A percentile compares a stretch with the other conserved stretches of the same genome.
These are phyloP conservation scores for Eubasilissa regina DNA, from an alignment of 1,140 invertebrate genomes.

Conservation along the genomic window DNA sequence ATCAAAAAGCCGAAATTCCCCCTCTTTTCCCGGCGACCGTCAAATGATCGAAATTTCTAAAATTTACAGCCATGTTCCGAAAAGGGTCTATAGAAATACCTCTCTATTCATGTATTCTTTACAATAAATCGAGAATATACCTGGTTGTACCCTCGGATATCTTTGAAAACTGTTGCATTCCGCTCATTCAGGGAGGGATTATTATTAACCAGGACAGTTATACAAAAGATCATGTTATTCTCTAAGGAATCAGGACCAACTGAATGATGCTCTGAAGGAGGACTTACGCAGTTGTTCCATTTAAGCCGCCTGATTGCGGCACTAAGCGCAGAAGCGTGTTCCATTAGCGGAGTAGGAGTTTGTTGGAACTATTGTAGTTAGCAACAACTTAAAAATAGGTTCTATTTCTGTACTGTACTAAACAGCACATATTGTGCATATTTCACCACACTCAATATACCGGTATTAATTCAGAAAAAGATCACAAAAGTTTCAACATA, in stretches of 20 bases:
- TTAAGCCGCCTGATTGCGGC: not conserved
- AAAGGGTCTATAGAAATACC: slow-evolving; percentile 5
- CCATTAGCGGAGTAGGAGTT: slow-evolving; percentile 3
- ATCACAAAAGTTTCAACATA: no score
- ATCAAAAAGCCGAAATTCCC: slow-evolving; percentile 10
- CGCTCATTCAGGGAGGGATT: slow-evolving; percentile 22
- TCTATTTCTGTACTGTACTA: no score
- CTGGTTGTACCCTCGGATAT: slow-evolving; percentile 1
- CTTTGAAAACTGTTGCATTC: slow-evolving; percentile 37
- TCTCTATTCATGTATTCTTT: slow-evolving; percentile 19
- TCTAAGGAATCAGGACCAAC: slow-evolving; percentile 3
- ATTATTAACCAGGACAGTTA: not conserved
- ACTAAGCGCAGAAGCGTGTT: slow-evolving; percentile 36
- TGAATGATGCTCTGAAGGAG: not conserved
- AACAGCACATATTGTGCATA: no score
- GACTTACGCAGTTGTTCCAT: slow-evolving; percentile 26
- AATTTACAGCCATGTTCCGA: slow-evolving; percentile 17
- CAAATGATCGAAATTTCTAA: slow-evolving; percentile 27
- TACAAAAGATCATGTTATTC: slow-evolving; percentile 32
- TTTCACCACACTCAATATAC: no score
- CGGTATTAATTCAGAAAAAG: no score
- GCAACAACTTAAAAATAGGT: slow-evolving; percentile 31
- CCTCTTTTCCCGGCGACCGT: not conserved
- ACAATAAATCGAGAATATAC: slow-evolving; percentile 21
- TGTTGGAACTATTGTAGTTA: slow-evolving; percentile 2